phyloP scores from a whole-genome alignment of 2,797 vertebrate species.

The Micrastur ruficollis region DNA sequence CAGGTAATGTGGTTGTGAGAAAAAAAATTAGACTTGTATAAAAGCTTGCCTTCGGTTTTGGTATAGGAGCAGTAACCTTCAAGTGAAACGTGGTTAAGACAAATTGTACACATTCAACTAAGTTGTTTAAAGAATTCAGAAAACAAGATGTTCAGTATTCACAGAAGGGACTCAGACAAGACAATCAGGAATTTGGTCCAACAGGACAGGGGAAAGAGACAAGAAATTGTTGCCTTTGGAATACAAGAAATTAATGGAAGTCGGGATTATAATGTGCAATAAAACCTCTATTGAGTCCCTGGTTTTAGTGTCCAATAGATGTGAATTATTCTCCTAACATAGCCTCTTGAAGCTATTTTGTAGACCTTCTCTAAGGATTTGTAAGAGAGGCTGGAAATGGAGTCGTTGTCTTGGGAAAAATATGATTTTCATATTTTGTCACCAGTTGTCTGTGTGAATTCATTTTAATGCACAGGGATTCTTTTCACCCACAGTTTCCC shows the following conservation, averaged over 20 bases:
- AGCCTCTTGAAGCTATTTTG: not conserved
- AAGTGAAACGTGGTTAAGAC: not conserved
- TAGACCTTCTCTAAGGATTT: not conserved
- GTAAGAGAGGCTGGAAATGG: not conserved
- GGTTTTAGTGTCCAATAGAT: not conserved
- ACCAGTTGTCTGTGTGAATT: not conserved
- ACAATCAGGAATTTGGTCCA: not conserved
- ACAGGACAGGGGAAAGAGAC: not conserved
- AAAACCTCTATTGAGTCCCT: not conserved
- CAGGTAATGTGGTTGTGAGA: not conserved
- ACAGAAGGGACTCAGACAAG: not conserved
- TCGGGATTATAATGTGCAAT: not conserved
- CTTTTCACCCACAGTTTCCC: slow-evolving; percentile 3
- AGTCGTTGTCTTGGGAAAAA: not conserved
- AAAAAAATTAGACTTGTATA: not conserved
- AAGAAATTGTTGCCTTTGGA: not conserved
- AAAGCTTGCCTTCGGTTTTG: not conserved
- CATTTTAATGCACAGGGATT: not conserved
- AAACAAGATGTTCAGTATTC: not conserved
- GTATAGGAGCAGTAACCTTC: not conserved
- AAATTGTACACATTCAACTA: not conserved
- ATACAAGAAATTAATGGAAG: not conserved
- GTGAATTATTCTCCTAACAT: not conserved
- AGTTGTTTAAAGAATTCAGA: not conserved
- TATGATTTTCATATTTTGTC: slow-evolving; percentile 9